Conservation (phyloP, 2,113 vertebrate genomes). For the Hippocampus mohnikei region DNA sequence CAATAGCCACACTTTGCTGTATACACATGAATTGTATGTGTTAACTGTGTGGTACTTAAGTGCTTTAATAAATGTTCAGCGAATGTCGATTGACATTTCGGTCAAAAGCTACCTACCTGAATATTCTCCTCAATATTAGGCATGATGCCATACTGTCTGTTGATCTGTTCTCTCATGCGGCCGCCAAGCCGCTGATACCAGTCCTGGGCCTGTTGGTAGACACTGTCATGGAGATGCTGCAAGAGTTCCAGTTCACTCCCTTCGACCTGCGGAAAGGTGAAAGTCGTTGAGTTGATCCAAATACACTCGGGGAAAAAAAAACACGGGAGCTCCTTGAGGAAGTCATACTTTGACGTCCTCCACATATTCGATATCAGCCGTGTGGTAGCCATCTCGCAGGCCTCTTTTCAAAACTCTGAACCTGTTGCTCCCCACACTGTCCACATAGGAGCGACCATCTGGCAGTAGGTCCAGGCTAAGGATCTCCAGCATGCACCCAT, state of each 20-base stretch:
- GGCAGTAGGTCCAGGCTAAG: slow-evolving; percentile 74
- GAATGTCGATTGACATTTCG: background rate
- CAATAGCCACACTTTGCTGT: no score
- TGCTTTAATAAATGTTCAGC: background rate
- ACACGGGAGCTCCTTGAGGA: background rate
- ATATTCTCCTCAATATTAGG: slow-evolving; percentile 82
- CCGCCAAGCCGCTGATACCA: slow-evolving; percentile 76
- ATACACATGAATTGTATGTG: background rate
- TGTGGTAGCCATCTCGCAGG: slow-evolving; percentile 86
- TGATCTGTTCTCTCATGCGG: slow-evolving; percentile 72
- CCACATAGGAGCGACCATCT: slow-evolving; percentile 82
- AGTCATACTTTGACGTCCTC: slow-evolving; percentile 78
- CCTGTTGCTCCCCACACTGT: slow-evolving; percentile 77
- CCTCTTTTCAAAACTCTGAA: slow-evolving; percentile 81
- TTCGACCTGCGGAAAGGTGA: slow-evolving; percentile 64
- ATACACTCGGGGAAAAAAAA: background rate
- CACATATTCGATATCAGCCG: slow-evolving; percentile 83
- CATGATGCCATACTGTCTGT: slow-evolving; percentile 75
- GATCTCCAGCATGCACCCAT: slow-evolving; percentile 86
- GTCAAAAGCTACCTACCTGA: slow-evolving; percentile 71
- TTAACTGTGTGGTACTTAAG: background rate
- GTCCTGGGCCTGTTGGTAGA: slow-evolving; percentile 80
- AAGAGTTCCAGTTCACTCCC: slow-evolving; percentile 78
- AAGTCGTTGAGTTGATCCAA: background rate
- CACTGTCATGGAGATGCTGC: slow-evolving; percentile 79